Conservation (phyloP, 2,797 vertebrate genomes). For the Cynopterus sphinx region DNA sequence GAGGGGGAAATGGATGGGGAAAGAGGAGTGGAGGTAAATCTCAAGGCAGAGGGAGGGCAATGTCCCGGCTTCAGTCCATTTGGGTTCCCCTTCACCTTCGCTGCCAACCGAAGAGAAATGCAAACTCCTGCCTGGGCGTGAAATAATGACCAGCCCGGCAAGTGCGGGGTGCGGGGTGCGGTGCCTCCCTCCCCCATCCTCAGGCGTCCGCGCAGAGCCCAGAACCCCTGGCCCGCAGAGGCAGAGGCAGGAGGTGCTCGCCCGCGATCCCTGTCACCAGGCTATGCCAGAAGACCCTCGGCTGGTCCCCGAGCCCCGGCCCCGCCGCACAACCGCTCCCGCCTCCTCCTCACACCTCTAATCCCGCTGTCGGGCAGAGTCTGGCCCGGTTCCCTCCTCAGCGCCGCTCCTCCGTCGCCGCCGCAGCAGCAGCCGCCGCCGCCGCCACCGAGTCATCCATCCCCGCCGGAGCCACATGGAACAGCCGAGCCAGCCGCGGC, state of each 20-base stretch:
- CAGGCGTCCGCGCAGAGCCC: neutral
- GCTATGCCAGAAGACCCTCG: constrained; percentile 28
- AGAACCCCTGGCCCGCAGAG: constrained; percentile 17
- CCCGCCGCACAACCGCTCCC: constrained; percentile 50
- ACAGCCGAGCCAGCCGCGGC: constrained; percentile 49
- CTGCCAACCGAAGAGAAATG: constrained; percentile 64
- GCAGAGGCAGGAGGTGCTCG: constrained; percentile 46
- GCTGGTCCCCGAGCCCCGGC: constrained; percentile 2
- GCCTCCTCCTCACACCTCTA: constrained; percentile 70
- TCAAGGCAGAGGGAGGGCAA: constrained; percentile 35
- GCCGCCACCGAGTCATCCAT: constrained; percentile 74
- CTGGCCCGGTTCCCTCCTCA: constrained; percentile 72
- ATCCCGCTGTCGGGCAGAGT: constrained; percentile 63
- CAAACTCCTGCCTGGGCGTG: constrained; percentile 61
- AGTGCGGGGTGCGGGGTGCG: constrained; percentile 26
- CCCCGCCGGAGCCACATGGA: constrained; percentile 75
- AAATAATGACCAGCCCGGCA: constrained; percentile 32
- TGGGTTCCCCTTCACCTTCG: constrained; percentile 39
- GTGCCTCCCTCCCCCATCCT: constrained; percentile 63
- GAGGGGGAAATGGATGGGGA: constrained; percentile 23
- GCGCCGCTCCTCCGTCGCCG: constrained; percentile 64
- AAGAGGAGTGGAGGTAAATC: constrained; percentile 60
- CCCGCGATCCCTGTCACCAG: constrained; percentile 61
- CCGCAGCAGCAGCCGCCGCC: constrained; percentile 64
- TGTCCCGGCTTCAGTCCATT: constrained; percentile 64